These are phyloP conservation scores for Morone chrysops DNA, from an alignment of 2,113 vertebrate genomes.

Conservation along the genomic window DNA sequence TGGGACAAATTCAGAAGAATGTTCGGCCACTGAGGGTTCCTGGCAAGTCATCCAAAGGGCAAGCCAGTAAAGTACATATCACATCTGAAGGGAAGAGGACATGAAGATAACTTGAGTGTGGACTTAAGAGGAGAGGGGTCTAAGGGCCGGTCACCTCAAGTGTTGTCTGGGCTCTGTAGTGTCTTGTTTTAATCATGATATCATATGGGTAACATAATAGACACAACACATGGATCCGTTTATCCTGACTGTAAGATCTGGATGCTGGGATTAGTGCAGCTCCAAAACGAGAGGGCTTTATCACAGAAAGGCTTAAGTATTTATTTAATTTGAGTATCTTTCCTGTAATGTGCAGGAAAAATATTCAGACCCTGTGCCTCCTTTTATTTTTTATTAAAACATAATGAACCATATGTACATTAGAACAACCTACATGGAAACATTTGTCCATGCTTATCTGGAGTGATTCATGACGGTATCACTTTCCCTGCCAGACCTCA, in stretches of 20 bases:
- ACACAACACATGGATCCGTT: constrained; percentile 49
- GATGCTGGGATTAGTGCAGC: not conserved
- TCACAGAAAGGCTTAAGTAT: not conserved
- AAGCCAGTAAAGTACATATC: constrained; percentile 58
- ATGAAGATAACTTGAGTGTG: constrained; percentile 20
- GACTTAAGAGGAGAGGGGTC: constrained; percentile 12
- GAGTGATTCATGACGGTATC: constrained; percentile 65
- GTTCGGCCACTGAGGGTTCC: constrained; percentile 68
- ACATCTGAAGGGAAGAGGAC: constrained; percentile 45
- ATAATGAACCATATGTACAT: not conserved
- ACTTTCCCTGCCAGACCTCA: constrained; percentile 60
- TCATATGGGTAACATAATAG: constrained; percentile 26
- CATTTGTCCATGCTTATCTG: constrained; percentile 34
- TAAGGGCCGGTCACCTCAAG: not conserved
- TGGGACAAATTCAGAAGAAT: constrained; percentile 77
- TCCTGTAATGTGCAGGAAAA: not conserved
- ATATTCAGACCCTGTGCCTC: not conserved
- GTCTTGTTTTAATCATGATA: constrained; percentile 39
- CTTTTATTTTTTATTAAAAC: constrained; percentile 5
- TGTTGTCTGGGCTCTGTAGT: constrained; percentile 3
- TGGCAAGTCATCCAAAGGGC: constrained; percentile 67
- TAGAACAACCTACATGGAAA: not conserved
- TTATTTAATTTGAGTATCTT: constrained; percentile 6
- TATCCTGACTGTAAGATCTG: constrained; percentile 15
- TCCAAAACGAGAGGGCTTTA: constrained; percentile 1